Base-by-base conservation (phyloP, 2,888 invertebrate genomes). In the Rugalucina vietnamica region DNA sequence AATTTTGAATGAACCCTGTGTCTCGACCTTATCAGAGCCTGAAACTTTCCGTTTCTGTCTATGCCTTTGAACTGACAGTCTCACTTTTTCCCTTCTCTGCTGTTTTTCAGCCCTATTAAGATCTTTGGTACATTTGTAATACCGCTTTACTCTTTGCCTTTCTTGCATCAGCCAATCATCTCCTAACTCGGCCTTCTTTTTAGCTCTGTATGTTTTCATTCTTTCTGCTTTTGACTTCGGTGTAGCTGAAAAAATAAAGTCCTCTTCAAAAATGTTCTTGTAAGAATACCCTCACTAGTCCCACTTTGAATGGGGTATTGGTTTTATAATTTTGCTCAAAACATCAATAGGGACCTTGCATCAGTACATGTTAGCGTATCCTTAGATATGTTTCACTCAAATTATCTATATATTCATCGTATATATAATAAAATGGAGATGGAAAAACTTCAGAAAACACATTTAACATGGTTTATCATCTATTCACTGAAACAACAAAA, bases 141-240 rank as follows among this genome's bases (percentile, higher is more conserved):
- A 79, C 54, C n/a, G 8, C 27, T 75, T 75, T 12, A 71, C 71
- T 43, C 79, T 29, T 71, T 74, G 71, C 21, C 71, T 71, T 60
- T 83, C 79, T 21, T 49, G 36, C 24, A 36, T 71, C 29, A 76
- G 37, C 79, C 72, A 83, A 36, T 5, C 24, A n/a, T 76, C 54
- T 18, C 83, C 83, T 24, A 72, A 50, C 50, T 76, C 65, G 24
- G 57, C 43, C 50, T 80, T 83, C 49, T 79, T 83, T n/a, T 76
- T 76, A 12, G 32, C 73, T 37, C 80, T 39, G 29, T 76, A 83
- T 43, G 72, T 79, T 29, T 76, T 76, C 79, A 83, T 79, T 18
- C 79, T 49, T 69, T 82, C 57, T 70, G 82, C 18, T 37, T 82
- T 82, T 43, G 78, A 79, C n/a, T 82, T 82, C 14, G 81, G 71